Base-by-base conservation (phyloP, 2,888 invertebrate species). In the Nomada hirtipes region DNA sequence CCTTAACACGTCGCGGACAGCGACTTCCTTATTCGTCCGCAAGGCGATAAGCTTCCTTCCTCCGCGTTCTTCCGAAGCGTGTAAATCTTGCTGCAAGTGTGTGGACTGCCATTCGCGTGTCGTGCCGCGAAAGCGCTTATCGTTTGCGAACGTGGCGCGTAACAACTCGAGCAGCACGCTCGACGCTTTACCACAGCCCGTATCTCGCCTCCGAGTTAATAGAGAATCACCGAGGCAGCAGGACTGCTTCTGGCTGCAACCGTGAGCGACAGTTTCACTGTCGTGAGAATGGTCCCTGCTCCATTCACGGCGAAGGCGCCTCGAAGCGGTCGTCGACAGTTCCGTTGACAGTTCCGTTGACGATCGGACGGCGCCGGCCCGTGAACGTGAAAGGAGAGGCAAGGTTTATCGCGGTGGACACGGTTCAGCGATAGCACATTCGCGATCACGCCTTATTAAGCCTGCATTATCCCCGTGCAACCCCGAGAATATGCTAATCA, bases 401-500 rank as follows among this genome's bases (percentile, higher is more conserved):
- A 53, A 53, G 68, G 59, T 70, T 81, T 81, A 74, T 80, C 78
- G 65, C 47, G 36, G 23, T 44, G 44, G n/a, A 47, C 52, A 20
- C 50, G 61, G 44, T 72, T 50, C 64, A 42, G 11, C 76, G 82
- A 65, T 65, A 74, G 29, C 68, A 44, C 42, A 18, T 44, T 64
- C 26, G 59, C 69, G 57, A 76, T 20, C 15, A n/a, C 61, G 50
- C 59, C 73, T 76, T 76, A 78, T 78, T 79, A 83, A 86, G 79
- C 74, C 50, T 18, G 50, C 61, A 71, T 75, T 71, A 80, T 47
- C 44, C 26, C 26, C 36, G 36, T 7, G 36, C 36, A 4, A 2
- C 26, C 26, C 63, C 70, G 68, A 75, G 64, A 65, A 59, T 75
- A 77, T 64, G 73, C 80, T 87, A 88, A 89, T 88, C 79, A 69